Percentiles rank a stretch among this genome's conserved stretches.
Conservation (phyloP, 2,797 vertebrate species). For the Austrolebias charrua region DNA sequence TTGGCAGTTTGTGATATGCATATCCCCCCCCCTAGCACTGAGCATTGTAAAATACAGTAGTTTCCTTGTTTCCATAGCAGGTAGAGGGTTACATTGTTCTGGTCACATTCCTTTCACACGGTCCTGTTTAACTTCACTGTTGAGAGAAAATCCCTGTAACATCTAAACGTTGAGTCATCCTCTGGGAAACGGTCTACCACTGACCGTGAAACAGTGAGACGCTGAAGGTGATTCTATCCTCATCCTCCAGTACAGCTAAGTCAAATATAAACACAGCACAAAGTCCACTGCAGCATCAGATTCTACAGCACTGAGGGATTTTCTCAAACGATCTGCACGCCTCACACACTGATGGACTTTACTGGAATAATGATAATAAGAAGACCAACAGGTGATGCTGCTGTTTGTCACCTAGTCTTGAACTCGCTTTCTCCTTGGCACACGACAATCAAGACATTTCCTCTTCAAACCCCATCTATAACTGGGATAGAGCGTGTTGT, state of each 20-base stretch:
- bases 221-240: conserved; percentile 29
- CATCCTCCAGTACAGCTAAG: conserved; percentile 36
- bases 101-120: conserved; percentile 23
- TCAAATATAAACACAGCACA: conserved; percentile 47
- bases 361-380: neutral
- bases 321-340: neutral
- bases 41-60: conserved; percentile 11
- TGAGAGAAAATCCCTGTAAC: conserved; percentile 40
- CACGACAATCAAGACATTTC: conserved; percentile 38
- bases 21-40: conserved; percentile 18
- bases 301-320: neutral
- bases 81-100: conserved; percentile 28
- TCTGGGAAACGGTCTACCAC: conserved; percentile 46
- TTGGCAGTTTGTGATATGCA: conserved; percentile 12
- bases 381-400: conserved; percentile 10
- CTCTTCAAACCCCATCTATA: conserved; percentile 45
- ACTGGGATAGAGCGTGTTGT: conserved; percentile 51
- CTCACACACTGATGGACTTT: conserved; percentile 18
- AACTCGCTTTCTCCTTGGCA: conserved; percentile 34
- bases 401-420: conserved; percentile 13
- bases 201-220: conserved; percentile 24
- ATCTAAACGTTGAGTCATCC: conserved; percentile 39
- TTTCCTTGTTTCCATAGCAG: conserved; percentile 32
- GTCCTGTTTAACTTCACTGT: conserved; percentile 50
- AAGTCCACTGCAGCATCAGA: conserved; percentile 23